Base-by-base conservation (phyloP, 2,888 invertebrate species). In the Caenorhabditis parvicauda region DNA sequence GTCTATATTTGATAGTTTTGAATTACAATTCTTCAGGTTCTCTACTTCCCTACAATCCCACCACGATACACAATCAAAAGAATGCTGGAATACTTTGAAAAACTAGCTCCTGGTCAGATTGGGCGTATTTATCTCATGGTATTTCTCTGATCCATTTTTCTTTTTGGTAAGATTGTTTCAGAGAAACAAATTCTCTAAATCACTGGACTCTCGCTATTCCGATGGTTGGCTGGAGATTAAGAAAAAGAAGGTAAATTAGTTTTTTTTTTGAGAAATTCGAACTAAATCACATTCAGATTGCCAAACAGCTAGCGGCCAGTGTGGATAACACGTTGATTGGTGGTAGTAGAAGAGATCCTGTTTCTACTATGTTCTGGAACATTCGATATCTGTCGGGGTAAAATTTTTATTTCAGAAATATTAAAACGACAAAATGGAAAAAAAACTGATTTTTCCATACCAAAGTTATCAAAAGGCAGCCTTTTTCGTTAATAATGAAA, bases 361-460 rank as follows among this genome's bases (percentile, higher is more conserved):
- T 91, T 81, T 91, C 88, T 81, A 94, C 93, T 73, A 87, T 88
- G 82, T 86, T 93, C 38, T 98, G 98, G 98, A 92, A 90, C 80
- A 89, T 96, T 67, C 96, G 95, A 82, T 98, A 95, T 82, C 86
- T 96, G 66, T 89, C 91, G 2, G 87, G 86, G 87, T 87, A 82
- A 74, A 71, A 29, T 41, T 29, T 14, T 25, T 32, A 17, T 17
- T 45, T 38, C 19, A 5, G 1, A 41, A 41, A 29, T 17, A n/a
- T n/a, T n/a, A n/a, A n/a, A n/a, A n/a, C n/a, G n/a, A n/a, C n/a
- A n/a, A n/a, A n/a, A n/a, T n/a, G n/a, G n/a, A n/a, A n/a, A n/a
- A n/a, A n/a, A n/a, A n/a, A n/a, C n/a, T n/a, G n/a, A n/a, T n/a
- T n/a, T n/a, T n/a, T n/a, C n/a, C n/a, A n/a, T n/a, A n/a, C n/a